Evolutionary conservation across 2,113 vertebrate species (phyloP).

Genomic region (Etheostoma spectabile): DNA sequence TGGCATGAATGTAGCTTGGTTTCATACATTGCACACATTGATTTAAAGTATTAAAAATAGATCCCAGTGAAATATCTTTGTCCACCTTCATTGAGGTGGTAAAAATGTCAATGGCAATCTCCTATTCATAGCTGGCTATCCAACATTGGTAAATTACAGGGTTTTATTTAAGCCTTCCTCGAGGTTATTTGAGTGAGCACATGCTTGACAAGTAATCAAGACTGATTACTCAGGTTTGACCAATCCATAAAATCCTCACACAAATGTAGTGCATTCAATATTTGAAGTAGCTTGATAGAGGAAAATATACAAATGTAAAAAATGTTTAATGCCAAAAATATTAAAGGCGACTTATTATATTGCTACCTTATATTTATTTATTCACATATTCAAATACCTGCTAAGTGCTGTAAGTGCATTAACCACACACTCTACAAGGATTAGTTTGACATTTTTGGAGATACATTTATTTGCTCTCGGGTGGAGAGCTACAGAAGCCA

Average conservation of each 20-base stretch:
- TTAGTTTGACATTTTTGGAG: background rate
- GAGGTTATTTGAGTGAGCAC: background rate
- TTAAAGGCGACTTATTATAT: background rate
- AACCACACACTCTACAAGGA: background rate
- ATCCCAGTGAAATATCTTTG: background rate
- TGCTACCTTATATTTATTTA: background rate
- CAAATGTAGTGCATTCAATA: background rate
- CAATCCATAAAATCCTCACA: background rate
- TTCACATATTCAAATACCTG: background rate
- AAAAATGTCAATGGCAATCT: constrained; percentile 3
- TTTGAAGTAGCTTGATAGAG: background rate
- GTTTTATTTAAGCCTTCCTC: constrained; percentile 7
- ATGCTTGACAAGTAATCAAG: background rate
- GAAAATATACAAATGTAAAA: background rate
- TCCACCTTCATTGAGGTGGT: background rate
- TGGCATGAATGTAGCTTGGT: background rate
- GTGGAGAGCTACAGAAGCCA: too few species aligned
- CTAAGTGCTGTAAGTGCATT: background rate
- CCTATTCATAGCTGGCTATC: background rate
- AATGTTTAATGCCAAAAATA: background rate
- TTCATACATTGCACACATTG: background rate
- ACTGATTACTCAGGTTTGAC: constrained; percentile 1
- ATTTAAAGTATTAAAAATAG: background rate
- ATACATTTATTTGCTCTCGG: too few species aligned
- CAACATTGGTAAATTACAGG: background rate